phyloP scores from a whole-genome alignment of 2,888 invertebrate genomes.

The Tinea semifulvella region DNA sequence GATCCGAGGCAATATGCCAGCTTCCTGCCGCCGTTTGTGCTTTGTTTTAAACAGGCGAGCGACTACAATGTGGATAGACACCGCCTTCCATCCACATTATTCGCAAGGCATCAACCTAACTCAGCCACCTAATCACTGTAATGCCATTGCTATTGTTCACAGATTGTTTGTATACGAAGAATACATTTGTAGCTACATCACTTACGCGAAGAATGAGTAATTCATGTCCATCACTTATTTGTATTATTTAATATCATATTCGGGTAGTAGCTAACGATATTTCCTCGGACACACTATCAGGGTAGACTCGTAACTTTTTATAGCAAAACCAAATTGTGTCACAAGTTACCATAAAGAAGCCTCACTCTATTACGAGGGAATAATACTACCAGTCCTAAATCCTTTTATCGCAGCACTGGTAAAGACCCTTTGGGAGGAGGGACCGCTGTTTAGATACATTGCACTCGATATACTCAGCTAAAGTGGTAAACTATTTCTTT shows the following conservation, averaged over 20 bases:
- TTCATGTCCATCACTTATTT: no score
- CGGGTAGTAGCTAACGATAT: no score
- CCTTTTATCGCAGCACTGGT: slow-evolving; percentile 51
- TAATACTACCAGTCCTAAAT: slow-evolving; percentile 47
- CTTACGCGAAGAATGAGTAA: neutral
- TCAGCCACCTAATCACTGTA: slow-evolving; percentile 4
- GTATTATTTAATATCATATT: no score
- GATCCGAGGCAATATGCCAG: slow-evolving; percentile 55
- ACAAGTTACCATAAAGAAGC: slow-evolving; percentile 49
- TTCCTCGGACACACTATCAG: no score
- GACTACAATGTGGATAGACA: slow-evolving; percentile 32
- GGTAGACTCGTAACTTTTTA: slow-evolving; percentile 59
- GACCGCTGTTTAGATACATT: slow-evolving; percentile 25
- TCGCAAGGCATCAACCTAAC: neutral
- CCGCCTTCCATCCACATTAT: no score
- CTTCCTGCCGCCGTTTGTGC: slow-evolving; percentile 45
- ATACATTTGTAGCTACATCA: neutral
- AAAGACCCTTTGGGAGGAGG: slow-evolving; percentile 29
- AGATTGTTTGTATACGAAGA: neutral
- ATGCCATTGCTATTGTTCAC: slow-evolving; percentile 4
- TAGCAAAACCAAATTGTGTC: slow-evolving; percentile 56
- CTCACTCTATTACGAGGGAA: slow-evolving; percentile 50
- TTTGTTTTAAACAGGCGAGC: slow-evolving; percentile 49
- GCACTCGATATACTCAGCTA: slow-evolving; percentile 34
- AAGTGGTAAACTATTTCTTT: slow-evolving; percentile 6